These are phyloP conservation scores for Holothuria scabra DNA, from an alignment of 53 echinoderm and acorn worm species.

Conservation along the genomic window DNA sequence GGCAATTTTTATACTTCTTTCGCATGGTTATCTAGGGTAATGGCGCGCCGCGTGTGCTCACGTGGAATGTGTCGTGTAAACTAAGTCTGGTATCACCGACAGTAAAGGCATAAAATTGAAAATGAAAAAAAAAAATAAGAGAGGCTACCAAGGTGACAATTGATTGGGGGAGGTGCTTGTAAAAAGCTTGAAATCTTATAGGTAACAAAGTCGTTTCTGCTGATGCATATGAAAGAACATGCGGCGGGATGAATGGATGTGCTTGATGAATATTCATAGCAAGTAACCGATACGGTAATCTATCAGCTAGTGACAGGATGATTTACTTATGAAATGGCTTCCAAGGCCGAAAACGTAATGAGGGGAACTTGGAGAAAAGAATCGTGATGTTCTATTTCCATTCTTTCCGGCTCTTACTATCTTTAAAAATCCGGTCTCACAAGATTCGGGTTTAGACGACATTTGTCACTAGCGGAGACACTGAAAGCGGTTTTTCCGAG, in stretches of 20 bases:
- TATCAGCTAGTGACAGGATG: background rate
- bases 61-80: no score
- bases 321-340: slow-evolving; percentile 4
- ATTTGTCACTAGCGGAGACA: background rate
- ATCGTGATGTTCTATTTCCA: slow-evolving; percentile 5
- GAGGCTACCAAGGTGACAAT: no score
- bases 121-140: no score
- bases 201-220: background rate
- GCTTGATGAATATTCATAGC: slow-evolving; percentile 11
- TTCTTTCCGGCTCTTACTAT: slow-evolving; percentile 21
- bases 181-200: background rate
- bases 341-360: slow-evolving; percentile 18
- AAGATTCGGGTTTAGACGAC: background rate
- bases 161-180: no score
- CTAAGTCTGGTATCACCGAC: no score
- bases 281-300: no score
- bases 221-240: background rate
- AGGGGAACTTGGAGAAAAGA: slow-evolving; percentile 29
- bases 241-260: background rate
- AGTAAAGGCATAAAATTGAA: no score
- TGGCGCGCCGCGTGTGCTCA: no score
- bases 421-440: slow-evolving; percentile 4
- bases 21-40: no score
- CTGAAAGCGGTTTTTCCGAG: slow-evolving; percentile 32
- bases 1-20: no score